Conservation (phyloP, 2,888 invertebrate genomes). For the Spilosoma lubricipeda region DNA sequence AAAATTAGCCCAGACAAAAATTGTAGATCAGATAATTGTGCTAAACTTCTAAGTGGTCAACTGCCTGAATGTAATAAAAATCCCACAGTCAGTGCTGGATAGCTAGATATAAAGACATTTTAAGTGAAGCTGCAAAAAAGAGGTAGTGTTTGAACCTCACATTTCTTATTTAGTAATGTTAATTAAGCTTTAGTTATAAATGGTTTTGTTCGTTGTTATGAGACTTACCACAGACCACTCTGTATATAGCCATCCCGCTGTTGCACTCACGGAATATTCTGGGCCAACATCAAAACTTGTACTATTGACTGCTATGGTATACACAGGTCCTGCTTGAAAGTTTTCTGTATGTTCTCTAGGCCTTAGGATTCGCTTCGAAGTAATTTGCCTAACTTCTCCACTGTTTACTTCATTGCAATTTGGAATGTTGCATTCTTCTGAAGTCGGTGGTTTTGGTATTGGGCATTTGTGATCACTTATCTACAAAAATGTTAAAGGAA, state of each 20-base stretch:
- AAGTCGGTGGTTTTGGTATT: constrained; percentile 66
- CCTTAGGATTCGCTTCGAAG: constrained; percentile 56
- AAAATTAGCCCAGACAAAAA: too few species aligned
- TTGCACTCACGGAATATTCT: constrained; percentile 73
- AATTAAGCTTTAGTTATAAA: not conserved
- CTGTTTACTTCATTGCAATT: constrained; percentile 60
- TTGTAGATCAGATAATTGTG: too few species aligned
- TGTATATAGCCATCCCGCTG: constrained; percentile 85
- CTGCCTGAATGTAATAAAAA: too few species aligned
- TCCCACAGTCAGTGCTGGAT: too few species aligned
- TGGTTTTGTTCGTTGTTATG: not conserved
- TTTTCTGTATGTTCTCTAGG: constrained; percentile 70
- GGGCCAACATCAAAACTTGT: constrained; percentile 73
- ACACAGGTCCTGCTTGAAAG: constrained; percentile 77
- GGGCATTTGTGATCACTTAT: constrained; percentile 78
- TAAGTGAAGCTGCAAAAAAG: too few species aligned
- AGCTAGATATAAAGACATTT: too few species aligned
- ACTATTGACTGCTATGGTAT: constrained; percentile 73
- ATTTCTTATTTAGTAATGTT: not conserved
- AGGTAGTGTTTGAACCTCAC: not conserved
- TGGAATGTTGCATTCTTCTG: constrained; percentile 72
- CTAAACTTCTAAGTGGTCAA: too few species aligned
- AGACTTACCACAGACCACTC: constrained; percentile 86
- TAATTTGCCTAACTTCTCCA: constrained; percentile 60
- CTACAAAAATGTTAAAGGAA: constrained; percentile 49